Evolutionary conservation across 2,797 vertebrate species (phyloP), one percentile per base, ranked within the genome.

Genomic region (Poecilia velifera): DNA sequence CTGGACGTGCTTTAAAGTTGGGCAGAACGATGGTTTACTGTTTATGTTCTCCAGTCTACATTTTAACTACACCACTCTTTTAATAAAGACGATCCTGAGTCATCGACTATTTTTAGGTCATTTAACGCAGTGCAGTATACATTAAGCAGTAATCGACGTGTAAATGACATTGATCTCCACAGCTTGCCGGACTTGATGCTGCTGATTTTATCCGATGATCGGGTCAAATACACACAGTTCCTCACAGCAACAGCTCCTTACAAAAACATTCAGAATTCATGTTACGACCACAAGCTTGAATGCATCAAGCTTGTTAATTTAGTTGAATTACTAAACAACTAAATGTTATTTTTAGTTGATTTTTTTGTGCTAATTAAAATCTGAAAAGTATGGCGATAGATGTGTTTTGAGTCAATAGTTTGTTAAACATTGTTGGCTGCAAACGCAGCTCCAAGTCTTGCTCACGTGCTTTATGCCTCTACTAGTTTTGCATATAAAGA

Each of bases 1-100:
- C 39, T 89, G 18, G 12, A 72, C 71, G n/a, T 43, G 62, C 74
- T 78, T 71, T 77, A 71, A 59, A 84, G 70, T 46, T 43, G 47
- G 46, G 8, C 64, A 41, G 22, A 22, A 25, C 5, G 22, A 12
- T 12, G 20, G 36, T 41, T 68, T 22, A 22, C 36, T 41, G 18
- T 72, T 46, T 28, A 72, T 72, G 43, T 16, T 20, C 41, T 72
- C n/a, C n/a, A 28, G 45, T 28, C 14, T 72, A 28, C 68, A 28
- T 46, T 45, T 16, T 46, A 46, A 45, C 43, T 6, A 72, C 10
- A 14, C 4, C 0, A 25, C 43, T 70, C 22, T n/a, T 70, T 25
- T n/a, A 72, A 6, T 16, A 46, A 45, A 45, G 68, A 43, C 1
- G 2, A 43, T 41, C 22, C 36, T 25, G 36, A 25, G 39, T 43